These are phyloP conservation scores for Cheilosia soror DNA, from an alignment of 2,888 invertebrate genomes.

Conservation along the genomic window DNA sequence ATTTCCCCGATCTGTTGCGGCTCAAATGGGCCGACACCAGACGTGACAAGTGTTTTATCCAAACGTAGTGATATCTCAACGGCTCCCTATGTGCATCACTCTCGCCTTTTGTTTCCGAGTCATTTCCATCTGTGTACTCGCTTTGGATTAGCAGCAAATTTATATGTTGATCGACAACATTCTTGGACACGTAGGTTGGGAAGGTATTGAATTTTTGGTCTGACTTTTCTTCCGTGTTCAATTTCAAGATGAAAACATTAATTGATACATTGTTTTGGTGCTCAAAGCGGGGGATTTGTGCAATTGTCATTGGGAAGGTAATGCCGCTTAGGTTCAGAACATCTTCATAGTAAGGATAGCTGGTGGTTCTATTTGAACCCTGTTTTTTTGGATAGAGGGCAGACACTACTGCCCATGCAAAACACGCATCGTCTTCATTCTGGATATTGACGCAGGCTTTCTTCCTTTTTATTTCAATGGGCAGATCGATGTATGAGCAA, in stretches of 20 bases:
- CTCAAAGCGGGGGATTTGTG: constrained; percentile 6
- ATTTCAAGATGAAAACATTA: neutral
- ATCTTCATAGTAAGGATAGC: neutral
- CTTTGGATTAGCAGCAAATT: constrained; percentile 7
- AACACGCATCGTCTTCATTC: constrained; percentile 22
- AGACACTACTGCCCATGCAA: constrained; percentile 3
- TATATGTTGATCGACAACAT: neutral
- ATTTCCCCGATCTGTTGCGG: neutral
- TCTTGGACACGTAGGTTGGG: neutral
- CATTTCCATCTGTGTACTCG: neutral
- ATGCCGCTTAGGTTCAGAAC: neutral
- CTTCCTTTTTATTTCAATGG: neutral
- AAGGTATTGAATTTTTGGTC: neutral
- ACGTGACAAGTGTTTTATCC: neutral
- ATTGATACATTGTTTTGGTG: constrained; percentile 3
- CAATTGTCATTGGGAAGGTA: constrained; percentile 3
- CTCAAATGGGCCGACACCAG: constrained; percentile 2
- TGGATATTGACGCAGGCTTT: constrained; percentile 26
- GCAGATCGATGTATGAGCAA: neutral
- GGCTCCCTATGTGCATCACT: neutral
- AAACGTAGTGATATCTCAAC: constrained; percentile 4
- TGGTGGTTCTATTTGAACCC: neutral
- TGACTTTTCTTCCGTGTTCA: neutral
- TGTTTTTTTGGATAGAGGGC: neutral
- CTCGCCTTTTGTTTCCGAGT: neutral